phyloP scores from a whole-genome alignment of 2,113 vertebrate genomes.

The Pelmatolapia mariae region DNA sequence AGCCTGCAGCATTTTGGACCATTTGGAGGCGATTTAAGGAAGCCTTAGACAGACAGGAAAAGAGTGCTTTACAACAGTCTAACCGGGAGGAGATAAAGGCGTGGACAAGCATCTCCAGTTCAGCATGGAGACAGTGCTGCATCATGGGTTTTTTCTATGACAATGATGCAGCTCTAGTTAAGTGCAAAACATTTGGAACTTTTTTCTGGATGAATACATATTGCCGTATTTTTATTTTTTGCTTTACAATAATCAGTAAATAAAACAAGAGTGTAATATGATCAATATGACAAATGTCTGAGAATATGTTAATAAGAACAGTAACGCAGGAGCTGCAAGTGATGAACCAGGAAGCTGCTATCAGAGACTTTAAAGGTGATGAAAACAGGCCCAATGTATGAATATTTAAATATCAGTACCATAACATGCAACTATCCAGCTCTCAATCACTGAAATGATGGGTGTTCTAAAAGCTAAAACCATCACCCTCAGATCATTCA shows the following conservation, averaged over 20 bases:
- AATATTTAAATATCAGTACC: fast-evolving
- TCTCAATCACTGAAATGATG: neutral
- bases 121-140: neutral
- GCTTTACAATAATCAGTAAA: neutral
- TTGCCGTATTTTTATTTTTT: neutral
- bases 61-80: neutral
- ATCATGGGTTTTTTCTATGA: fast-evolving
- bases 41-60: neutral
- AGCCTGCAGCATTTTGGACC: neutral
- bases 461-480: neutral
- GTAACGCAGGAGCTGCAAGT: neutral
- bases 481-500: neutral
- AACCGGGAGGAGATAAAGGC: fast-evolving
- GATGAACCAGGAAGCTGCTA: neutral
- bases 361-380: neutral
- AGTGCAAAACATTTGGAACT: neutral
- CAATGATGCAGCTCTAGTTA: neutral
- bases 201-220: neutral
- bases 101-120: neutral
- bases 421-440: fast-evolving
- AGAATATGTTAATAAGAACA: neutral
- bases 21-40: neutral
- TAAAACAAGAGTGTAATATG: neutral
- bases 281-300: neutral
- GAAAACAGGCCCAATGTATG: neutral